These are phyloP conservation scores for Hiodon alosoides DNA, from an alignment of 2,113 vertebrate species.

Conservation along the genomic window DNA sequence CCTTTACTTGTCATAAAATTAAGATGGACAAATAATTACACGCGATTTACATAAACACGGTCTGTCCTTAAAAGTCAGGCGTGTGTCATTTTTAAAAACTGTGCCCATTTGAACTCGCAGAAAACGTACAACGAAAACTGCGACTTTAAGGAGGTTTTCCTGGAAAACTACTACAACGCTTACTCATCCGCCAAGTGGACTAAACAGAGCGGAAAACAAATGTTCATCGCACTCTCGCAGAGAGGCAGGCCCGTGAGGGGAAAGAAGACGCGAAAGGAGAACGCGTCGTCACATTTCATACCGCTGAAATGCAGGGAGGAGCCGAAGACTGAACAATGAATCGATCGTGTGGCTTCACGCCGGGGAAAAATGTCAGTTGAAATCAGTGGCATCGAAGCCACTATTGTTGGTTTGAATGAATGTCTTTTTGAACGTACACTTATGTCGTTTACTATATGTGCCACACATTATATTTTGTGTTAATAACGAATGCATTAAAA, in stretches of 20 bases:
- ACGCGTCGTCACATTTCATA: conserved; percentile 87
- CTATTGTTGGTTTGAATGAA: background rate
- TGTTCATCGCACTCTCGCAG: conserved; percentile 92
- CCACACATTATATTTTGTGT: too few relatives aligned
- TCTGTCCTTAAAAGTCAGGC: background rate
- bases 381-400: too few relatives aligned
- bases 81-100: background rate
- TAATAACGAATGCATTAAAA: too few relatives aligned
- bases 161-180: conserved; percentile 95
- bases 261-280: conserved; percentile 89
- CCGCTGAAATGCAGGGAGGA: conserved; percentile 72
- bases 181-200: conserved; percentile 92
- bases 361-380: too few relatives aligned
- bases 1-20: background rate
- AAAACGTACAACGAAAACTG: conserved; percentile 92
- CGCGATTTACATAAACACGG: too few relatives aligned
- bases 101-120: conserved; percentile 58
- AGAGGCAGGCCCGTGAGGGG: conserved; percentile 83
- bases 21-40: background rate
- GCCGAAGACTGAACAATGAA: conserved; percentile 43
- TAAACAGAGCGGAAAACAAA: conserved; percentile 75
- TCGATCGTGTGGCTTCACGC: conserved; percentile 22
- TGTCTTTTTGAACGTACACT: conserved; percentile 10
- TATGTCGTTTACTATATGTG: too few relatives aligned
- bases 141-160: conserved; percentile 93